A percentile compares a stretch with the other conserved stretches of the same genome.
These are phyloP conservation scores for Pipistrellus nathusii DNA, from an alignment of 2,797 vertebrate genomes.

Conservation along the genomic window DNA sequence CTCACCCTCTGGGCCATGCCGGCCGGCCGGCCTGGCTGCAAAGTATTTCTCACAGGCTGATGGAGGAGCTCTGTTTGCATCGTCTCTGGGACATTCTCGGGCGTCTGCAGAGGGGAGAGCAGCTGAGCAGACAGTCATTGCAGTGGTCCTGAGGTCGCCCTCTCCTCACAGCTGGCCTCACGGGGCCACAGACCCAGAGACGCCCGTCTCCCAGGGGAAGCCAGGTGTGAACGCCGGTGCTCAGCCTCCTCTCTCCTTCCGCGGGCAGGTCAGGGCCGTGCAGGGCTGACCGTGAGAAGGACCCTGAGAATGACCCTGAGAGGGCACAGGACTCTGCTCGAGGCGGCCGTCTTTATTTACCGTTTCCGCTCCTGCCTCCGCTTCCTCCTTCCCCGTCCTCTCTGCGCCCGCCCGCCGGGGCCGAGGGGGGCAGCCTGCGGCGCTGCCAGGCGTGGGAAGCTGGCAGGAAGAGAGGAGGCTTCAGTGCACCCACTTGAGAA, in stretches of 20 bases:
- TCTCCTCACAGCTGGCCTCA: conserved; percentile 81
- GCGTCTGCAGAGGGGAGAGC: conserved; percentile 70
- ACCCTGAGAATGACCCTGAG: too few relatives aligned
- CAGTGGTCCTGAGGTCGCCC: conserved; percentile 76
- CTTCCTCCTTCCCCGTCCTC: background rate
- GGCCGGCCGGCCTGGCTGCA: too few relatives aligned
- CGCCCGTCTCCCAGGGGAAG: conserved; percentile 71
- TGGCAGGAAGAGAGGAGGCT: background rate
- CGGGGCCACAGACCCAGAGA: conserved; percentile 83
- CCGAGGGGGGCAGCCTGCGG: background rate
- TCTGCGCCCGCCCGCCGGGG: fast-evolving
- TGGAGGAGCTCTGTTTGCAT: conserved; percentile 53
- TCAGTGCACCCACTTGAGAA: conserved; percentile 8
- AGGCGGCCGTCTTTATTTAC: background rate
- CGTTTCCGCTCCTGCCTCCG: background rate
- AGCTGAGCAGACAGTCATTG: conserved; percentile 85
- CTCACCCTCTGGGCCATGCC: background rate
- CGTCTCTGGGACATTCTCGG: conserved; percentile 72
- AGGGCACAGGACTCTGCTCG: conserved; percentile 52
- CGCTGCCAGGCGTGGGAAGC: fast-evolving
- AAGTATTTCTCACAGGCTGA: conserved; percentile 20
- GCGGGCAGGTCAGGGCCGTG: conserved; percentile 48
- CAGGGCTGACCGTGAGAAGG: conserved; percentile 75
- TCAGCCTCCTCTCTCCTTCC: conserved; percentile 57
- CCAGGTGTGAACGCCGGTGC: conserved; percentile 84